A percentile compares a stretch with the other conserved stretches of the same genome.
These are phyloP conservation scores for Sminthurides bifidus DNA, from an alignment of 1,140 invertebrate genomes.

Conservation along the genomic window DNA sequence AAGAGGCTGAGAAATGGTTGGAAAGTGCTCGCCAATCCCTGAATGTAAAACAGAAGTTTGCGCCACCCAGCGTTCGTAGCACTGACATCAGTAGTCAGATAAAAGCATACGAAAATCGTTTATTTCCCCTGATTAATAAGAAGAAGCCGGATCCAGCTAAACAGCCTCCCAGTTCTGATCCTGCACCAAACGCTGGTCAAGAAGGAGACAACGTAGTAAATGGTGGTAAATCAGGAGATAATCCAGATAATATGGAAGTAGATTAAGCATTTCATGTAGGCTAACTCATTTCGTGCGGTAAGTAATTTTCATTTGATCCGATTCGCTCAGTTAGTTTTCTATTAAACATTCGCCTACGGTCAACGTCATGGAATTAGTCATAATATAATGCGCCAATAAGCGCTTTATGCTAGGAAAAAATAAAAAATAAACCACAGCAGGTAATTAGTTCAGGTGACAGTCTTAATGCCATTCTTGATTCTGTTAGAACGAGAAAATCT, in stretches of 20 bases:
- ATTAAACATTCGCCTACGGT: slow-evolving; percentile 1
- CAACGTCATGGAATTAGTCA: no score
- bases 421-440: no score
- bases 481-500: no score
- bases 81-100: slow-evolving; percentile 17
- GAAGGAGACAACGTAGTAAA: not conserved
- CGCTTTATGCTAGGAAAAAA: no score
- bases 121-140: slow-evolving; percentile 67
- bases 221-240: not conserved
- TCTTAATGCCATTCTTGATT: no score
- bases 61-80: not conserved
- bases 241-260: slow-evolving; percentile 7
- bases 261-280: slow-evolving; percentile 8
- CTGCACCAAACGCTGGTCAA: not conserved
- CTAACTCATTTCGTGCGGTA: no score
- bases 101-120: slow-evolving; percentile 48
- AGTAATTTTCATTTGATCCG: no score
- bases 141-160: slow-evolving; percentile 53
- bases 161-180: not conserved
- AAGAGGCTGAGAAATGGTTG: slow-evolving; percentile 53
- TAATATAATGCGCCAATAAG: no score
- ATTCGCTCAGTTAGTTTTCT: not conserved
- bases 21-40: slow-evolving; percentile 54
- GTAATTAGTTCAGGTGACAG: no score
- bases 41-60: slow-evolving; percentile 48